Conservation (phyloP, 92 coral and sea anemone species). For the Plumapathes pennacea region DNA sequence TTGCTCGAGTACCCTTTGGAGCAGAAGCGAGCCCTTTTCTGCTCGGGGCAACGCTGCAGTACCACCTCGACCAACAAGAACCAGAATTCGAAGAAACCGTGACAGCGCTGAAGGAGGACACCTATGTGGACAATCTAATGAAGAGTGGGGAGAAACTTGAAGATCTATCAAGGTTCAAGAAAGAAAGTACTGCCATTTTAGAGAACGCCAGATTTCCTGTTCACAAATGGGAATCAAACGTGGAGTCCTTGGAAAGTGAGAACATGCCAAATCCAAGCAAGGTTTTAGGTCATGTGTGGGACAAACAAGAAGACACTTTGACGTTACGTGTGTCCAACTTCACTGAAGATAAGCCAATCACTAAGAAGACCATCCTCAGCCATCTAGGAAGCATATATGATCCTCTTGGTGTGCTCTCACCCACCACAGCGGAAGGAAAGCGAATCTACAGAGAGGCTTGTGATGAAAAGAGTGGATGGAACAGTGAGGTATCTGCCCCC, state of each 20-base stretch:
- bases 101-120: conserved; percentile 29
- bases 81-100: conserved; percentile 37
- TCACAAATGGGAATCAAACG: conserved; percentile 53
- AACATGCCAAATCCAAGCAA: conserved; percentile 26
- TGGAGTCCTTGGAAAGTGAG: conserved; percentile 22
- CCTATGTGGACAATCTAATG: conserved; percentile 63
- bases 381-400: conserved; percentile 52
- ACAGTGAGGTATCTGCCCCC: conserved; percentile 25
- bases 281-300: conserved; percentile 51
- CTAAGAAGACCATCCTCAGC: conserved; percentile 43
- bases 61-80: conserved; percentile 52
- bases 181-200: conserved; percentile 27
- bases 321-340: conserved; percentile 10
- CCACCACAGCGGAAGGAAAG: conserved; percentile 43
- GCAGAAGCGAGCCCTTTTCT: conserved; percentile 63
- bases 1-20: conserved; percentile 58
- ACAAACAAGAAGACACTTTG: conserved; percentile 33
- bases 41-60: conserved; percentile 53
- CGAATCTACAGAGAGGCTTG: conserved; percentile 55
- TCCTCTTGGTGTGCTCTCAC: conserved; percentile 58
- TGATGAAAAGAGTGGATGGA: conserved; percentile 53
- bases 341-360: conserved; percentile 9
- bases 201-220: conserved; percentile 57
- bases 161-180: conserved; percentile 30
- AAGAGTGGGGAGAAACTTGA: conserved; percentile 40